Evolutionary conservation across 2,797 vertebrate genomes (phyloP).

Genomic region (Phrynocephalus vlangalii): DNA sequence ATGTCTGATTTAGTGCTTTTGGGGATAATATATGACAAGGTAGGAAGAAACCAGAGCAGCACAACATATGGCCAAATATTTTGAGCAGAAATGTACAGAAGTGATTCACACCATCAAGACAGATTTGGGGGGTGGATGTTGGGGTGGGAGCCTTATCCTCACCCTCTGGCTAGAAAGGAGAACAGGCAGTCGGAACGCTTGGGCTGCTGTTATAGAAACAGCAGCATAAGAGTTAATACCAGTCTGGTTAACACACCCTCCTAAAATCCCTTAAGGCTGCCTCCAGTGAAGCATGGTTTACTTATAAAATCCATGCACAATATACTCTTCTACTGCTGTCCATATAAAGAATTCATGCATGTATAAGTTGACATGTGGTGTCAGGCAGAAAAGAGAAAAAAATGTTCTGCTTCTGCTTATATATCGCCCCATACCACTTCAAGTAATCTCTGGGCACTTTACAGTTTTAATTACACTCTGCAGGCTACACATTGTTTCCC

Average conservation of each 20-base stretch:
- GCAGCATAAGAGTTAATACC: too few relatives aligned
- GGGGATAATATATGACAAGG: conserved; percentile 21
- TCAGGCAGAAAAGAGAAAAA: too few relatives aligned
- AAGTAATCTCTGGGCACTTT: too few relatives aligned
- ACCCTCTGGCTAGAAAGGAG: too few relatives aligned
- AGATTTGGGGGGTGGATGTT: neutral
- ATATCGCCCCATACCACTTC: too few relatives aligned
- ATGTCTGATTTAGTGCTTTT: conserved; percentile 45
- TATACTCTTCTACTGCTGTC: neutral
- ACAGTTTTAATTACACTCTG: too few relatives aligned
- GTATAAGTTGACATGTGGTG: neutral
- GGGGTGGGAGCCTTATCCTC: neutral
- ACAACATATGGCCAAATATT: neutral
- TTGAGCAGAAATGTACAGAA: conserved; percentile 48
- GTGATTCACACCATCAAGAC: neutral
- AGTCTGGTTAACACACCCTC: conserved; percentile 27
- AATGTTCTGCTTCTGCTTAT: too few relatives aligned
- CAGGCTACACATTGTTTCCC: too few relatives aligned
- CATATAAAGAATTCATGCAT: neutral
- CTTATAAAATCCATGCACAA: neutral
- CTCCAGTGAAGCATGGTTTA: neutral
- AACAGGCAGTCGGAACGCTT: too few relatives aligned
- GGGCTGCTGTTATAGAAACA: too few relatives aligned
- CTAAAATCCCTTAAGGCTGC: neutral
- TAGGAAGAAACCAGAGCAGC: conserved; percentile 36